Evolutionary conservation across 1,140 invertebrate genomes (phyloP), one percentile per base, ranked within the genome.

Genomic region (Drosophila kohkoa): DNA sequence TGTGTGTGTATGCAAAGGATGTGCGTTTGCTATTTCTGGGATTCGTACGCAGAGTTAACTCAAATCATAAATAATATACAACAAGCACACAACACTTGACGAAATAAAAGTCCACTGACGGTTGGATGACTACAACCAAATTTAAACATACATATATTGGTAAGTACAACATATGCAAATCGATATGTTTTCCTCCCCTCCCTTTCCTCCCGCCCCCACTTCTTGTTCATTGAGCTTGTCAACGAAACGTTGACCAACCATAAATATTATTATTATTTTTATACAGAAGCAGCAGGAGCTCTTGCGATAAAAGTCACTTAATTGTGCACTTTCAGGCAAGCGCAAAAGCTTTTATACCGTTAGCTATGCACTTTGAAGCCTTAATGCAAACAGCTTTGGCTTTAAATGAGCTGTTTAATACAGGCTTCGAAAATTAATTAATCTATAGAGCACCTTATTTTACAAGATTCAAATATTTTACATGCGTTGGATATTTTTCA

Each of bases 51-150:
- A n/a, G 41, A 59, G 54, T 57, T 68, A 46, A n/a, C 13, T 15
- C 10, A 38, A 41, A 69, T 43, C 58, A 70, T 63, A 69, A 69
- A 69, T 69, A 60, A 69, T 60, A 69, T 32, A 68, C 35, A 20
- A 51, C 30, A 30, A 25, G 35, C 10, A 54, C 8, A n/a, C 11
- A 48, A 58, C 63, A 52, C 48, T 48, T 51, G 55, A 52, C 35
- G 57, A 43, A 49, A 46, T 51, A 16, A 51, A 49, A 68, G 20
- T 28, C 45, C 46, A 0, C n/a, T n/a, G 52, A 6, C 32, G 52
- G n/a, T 46, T 57, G 43, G 28, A 48, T 35, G 51, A 46, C 15
- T 32, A 30, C 63, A 43, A 43, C 13, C n/a, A 48, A 58, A 52
- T 52, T 52, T 32, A 32, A 52, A 32, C 13, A n/a, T 11, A 67